Percentiles rank a stretch among this genome's conserved stretches.
phyloP scores from a whole-genome alignment of 2,113 vertebrate genomes.

The Rattus rattus region DNA sequence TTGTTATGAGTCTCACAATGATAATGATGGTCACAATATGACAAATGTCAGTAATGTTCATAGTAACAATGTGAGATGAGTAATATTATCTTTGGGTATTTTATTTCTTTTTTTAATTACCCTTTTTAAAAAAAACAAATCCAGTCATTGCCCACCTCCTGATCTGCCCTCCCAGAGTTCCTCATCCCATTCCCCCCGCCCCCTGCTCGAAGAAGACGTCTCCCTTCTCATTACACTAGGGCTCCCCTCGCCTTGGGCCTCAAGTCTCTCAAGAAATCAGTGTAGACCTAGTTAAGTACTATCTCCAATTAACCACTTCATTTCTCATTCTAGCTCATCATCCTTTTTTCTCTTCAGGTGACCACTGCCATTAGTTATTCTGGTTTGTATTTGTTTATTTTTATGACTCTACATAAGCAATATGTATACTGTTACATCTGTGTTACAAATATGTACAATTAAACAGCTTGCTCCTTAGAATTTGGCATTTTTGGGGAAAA shows the following conservation, averaged over 20 bases:
- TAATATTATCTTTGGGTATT: neutral
- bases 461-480: conserved; percentile 53
- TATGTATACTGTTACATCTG: neutral
- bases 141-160: too few relatives aligned
- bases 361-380: neutral
- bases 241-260: too few relatives aligned
- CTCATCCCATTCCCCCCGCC: too few relatives aligned
- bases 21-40: neutral
- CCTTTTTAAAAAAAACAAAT: too few relatives aligned
- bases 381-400: neutral
- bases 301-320: neutral
- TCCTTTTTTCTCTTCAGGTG: neutral
- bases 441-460: conserved; percentile 51
- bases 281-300: neutral
- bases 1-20: neutral
- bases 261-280: too few relatives aligned
- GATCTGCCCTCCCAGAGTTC: too few relatives aligned
- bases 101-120: too few relatives aligned
- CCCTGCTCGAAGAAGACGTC: too few relatives aligned
- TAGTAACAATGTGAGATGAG: neutral
- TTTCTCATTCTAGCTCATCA: neutral
- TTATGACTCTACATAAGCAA: neutral
- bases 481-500: conserved; percentile 21
- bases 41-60: neutral
- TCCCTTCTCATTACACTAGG: too few relatives aligned